phyloP scores from a whole-genome alignment of 2,888 invertebrate species.

The Eubasilissa splendida region DNA sequence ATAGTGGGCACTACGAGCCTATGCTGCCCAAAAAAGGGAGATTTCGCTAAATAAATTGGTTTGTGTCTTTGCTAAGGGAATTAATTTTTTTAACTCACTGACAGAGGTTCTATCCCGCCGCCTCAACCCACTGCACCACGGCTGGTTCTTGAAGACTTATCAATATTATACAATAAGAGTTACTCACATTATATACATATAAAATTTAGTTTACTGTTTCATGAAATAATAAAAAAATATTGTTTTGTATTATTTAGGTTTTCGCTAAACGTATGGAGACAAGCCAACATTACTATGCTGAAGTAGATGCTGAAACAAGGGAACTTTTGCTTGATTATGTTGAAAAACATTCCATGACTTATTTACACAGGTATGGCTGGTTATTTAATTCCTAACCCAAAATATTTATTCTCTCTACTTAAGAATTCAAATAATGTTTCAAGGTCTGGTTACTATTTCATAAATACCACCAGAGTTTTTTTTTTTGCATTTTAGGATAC shows the following conservation, averaged over 20 bases:
- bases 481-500: no score
- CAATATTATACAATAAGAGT: background rate
- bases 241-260: constrained; percentile 60
- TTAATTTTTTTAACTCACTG: no score
- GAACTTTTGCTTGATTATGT: constrained; percentile 92
- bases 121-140: no score
- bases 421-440: no score
- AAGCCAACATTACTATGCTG: constrained; percentile 78
- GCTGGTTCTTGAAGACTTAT: no score
- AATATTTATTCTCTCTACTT: background rate
- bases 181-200: background rate
- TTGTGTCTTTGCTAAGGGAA: no score
- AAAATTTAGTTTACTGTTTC: background rate
- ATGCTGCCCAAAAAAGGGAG: no score
- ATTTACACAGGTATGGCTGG: constrained; percentile 82
- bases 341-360: constrained; percentile 94
- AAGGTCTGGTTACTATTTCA: no score
- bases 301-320: constrained; percentile 79
- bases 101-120: no score
- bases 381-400: background rate
- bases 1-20: no score
- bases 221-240: constrained; percentile 2
- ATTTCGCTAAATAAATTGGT: no score
- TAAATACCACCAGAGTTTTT: no score
- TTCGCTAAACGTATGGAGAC: constrained; percentile 83